These are phyloP conservation scores for Acyrthosiphon pisum DNA, from an alignment of 1,140 invertebrate species.

Conservation along the genomic window DNA sequence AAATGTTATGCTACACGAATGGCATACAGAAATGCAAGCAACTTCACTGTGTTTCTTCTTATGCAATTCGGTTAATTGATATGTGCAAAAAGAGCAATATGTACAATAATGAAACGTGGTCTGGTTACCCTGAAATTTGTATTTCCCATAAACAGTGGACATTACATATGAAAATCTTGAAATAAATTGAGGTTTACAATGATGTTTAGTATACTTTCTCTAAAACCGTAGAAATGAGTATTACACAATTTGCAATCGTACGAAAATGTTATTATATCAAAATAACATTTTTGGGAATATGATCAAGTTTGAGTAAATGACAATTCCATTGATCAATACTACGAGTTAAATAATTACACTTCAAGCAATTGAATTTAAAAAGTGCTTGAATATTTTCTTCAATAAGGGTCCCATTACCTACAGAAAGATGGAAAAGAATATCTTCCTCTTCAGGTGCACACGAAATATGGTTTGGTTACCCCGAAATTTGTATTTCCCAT, in stretches of 20 bases:
- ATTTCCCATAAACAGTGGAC: not conserved
- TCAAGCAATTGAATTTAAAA: not conserved
- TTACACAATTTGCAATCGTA: not conserved
- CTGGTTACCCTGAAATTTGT: not conserved
- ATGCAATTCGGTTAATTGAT: too few relatives aligned
- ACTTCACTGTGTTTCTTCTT: too few relatives aligned
- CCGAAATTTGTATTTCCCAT: too few relatives aligned
- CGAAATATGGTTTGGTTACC: too few relatives aligned
- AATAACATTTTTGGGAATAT: not conserved
- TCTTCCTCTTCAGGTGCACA: not conserved
- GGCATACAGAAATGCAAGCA: too few relatives aligned
- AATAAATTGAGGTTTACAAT: not conserved
- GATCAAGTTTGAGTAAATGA: not conserved
- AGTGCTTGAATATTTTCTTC: not conserved
- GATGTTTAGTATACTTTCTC: not conserved
- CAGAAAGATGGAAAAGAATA: not conserved
- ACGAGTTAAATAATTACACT: not conserved
- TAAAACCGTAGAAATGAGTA: not conserved
- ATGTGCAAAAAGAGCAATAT: too few relatives aligned
- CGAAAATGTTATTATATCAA: not conserved
- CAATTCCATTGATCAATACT: not conserved
- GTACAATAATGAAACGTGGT: not conserved
- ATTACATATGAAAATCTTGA: not conserved
- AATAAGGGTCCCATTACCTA: not conserved
- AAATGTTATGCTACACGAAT: too few relatives aligned